These are phyloP conservation scores for Eulacestoma nigropectus DNA, from an alignment of 2,113 vertebrate genomes.

Conservation along the genomic window DNA sequence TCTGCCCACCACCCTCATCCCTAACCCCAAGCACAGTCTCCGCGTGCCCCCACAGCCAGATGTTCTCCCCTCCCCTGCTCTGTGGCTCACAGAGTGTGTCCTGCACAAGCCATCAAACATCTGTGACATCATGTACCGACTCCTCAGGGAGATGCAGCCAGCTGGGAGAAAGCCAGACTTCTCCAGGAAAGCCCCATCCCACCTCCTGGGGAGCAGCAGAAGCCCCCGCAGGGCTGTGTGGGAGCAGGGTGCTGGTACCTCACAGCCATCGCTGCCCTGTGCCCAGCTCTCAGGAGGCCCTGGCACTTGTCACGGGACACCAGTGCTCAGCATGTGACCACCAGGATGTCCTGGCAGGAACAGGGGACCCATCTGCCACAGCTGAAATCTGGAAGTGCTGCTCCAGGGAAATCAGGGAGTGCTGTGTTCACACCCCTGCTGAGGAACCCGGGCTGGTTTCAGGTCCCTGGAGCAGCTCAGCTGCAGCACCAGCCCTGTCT, in stretches of 20 bases:
- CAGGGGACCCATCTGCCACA: background rate
- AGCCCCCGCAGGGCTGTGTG: background rate
- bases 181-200: background rate
- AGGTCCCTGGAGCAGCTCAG: background rate
- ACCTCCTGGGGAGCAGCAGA: background rate
- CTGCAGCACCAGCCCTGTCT: background rate
- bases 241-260: background rate
- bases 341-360: background rate
- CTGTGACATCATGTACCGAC: rapidly evolving
- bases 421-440: background rate
- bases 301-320: background rate
- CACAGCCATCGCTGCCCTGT: rapidly evolving
- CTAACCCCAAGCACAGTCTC: background rate
- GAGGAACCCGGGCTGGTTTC: background rate
- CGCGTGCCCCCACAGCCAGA: rapidly evolving
- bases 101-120: background rate
- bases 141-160: background rate
- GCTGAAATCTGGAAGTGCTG: background rate
- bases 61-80: background rate
- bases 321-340: background rate
- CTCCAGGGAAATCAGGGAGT: background rate
- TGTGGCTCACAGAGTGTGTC: background rate
- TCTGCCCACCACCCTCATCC: background rate
- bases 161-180: background rate
- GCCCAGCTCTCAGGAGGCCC: background rate